These are phyloP conservation scores for Pomacea maculata DNA, from an alignment of 1,140 invertebrate genomes.

Conservation along the genomic window DNA sequence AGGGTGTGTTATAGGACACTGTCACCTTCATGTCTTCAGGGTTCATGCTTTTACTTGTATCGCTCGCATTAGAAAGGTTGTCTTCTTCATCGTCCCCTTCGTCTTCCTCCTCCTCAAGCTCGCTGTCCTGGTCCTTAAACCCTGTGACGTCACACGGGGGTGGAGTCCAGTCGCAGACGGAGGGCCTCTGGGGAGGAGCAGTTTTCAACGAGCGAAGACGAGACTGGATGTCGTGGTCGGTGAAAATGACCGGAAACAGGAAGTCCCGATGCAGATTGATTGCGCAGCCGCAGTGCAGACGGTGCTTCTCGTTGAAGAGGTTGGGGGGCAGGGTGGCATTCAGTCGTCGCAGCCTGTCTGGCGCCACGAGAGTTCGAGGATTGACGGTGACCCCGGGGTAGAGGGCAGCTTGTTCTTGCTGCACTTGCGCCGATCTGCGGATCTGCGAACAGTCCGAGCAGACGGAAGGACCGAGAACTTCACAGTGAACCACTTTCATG, in stretches of 20 bases:
- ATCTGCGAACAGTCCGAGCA: constrained; percentile 20
- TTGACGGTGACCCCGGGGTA: constrained; percentile 8
- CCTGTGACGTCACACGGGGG: background rate
- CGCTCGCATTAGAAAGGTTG: too few relatives aligned
- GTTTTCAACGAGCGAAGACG: background rate
- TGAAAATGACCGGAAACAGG: constrained; percentile 24
- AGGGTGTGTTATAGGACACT: constrained; percentile 14
- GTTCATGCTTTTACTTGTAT: background rate
- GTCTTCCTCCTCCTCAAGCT: background rate
- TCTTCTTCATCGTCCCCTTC: background rate
- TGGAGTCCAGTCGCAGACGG: background rate
- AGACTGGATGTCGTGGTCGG: constrained; percentile 10
- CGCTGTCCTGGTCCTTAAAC: background rate
- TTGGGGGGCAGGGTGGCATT: background rate
- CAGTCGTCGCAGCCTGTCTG: background rate
- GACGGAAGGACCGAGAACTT: constrained; percentile 19
- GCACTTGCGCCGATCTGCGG: background rate
- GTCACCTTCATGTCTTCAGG: constrained; percentile 15
- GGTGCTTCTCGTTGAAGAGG: constrained; percentile 2
- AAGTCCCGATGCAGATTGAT: constrained; percentile 17
- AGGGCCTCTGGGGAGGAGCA: background rate
- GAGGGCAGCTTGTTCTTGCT: constrained; percentile 6
- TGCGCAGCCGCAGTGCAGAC: constrained; percentile 21
- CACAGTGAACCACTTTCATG: constrained; percentile 18
- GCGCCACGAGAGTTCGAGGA: constrained; percentile 16